Evolutionary conservation across 2,888 invertebrate species (phyloP), one percentile per base, ranked within the genome.

Genomic region (Junonia oenone): DNA sequence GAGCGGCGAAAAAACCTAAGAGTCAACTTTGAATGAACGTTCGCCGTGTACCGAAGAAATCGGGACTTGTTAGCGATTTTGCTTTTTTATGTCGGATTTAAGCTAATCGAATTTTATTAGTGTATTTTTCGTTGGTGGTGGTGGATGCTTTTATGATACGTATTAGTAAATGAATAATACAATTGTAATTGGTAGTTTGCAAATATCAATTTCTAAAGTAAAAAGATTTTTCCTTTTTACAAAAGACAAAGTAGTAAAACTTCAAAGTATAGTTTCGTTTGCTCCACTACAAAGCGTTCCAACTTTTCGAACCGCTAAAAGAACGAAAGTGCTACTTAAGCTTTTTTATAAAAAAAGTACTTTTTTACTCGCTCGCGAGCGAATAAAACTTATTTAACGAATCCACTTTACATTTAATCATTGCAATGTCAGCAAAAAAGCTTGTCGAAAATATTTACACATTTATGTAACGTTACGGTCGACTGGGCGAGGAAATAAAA

Each of bases 401-500:
- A 27, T 31, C 46, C 43, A 27, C 50, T 40, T 37, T 29, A 17
- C 33, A 48, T 54, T 47, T 47, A 54, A 48, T 54, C 53, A 45
- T 22, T 40, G 22, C 26, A 22, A 40, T 33, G 26, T 43, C 14
- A 48, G 40, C 40, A 31, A 55, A 49, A 51, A 37, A 37, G 15
- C 37, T 29, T 51, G 51, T 51, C 33, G 55, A 51, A 57, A 58
- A 58, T 50, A 55, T 31, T 43, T 45, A 56, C 52, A 59, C 52
- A 59, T 59, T 55, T 46, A 45, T 51, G 40, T 53, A 56, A 56
- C 53, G 48, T 48, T 37, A 58, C 54, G 46, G 37, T 35, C 61
- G 55, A 43, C 26, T 51, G 58, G 38, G 61, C 55, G 46, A 55
- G 45, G 51, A 72, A 80, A 81, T 79, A 79, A 81, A 81, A 76